phyloP scores from a whole-genome alignment of 2,888 invertebrate species.

The Eledona agricola region DNA sequence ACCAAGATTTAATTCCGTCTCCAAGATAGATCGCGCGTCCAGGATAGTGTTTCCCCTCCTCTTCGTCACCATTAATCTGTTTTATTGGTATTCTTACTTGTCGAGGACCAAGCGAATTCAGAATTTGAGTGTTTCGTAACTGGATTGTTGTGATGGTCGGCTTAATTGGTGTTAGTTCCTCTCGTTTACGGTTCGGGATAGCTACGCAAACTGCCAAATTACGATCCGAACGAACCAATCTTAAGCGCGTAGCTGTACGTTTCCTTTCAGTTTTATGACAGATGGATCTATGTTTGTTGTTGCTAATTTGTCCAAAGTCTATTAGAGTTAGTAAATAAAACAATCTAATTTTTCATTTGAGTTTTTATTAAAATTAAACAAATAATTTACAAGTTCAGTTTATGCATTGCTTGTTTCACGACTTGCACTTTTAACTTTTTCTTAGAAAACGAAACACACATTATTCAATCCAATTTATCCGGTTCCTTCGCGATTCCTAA shows the following conservation, averaged over 20 bases:
- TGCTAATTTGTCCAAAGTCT: conserved; percentile 13
- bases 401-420: too few relatives aligned
- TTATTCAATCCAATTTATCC: too few relatives aligned
- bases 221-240: conserved; percentile 3
- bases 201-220: conserved; percentile 16
- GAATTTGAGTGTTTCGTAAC: conserved; percentile 42
- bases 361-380: too few relatives aligned
- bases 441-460: too few relatives aligned
- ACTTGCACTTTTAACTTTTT: too few relatives aligned
- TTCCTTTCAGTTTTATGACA: neutral
- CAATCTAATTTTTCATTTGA: conserved; percentile 3
- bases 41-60: conserved; percentile 79
- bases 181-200: conserved; percentile 1
- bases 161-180: conserved; percentile 28
- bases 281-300: conserved; percentile 3
- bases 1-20: conserved; percentile 80
- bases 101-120: conserved; percentile 69
- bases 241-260: neutral
- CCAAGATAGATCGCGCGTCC: conserved; percentile 80
- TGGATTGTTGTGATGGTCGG: conserved; percentile 11
- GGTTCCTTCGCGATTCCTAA: too few relatives aligned
- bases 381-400: too few relatives aligned
- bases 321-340: conserved; percentile 12
- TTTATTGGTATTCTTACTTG: conserved; percentile 82
- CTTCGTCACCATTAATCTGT: conserved; percentile 78